Conservation (phyloP, 2,888 invertebrate species). For the Nebria salina region DNA sequence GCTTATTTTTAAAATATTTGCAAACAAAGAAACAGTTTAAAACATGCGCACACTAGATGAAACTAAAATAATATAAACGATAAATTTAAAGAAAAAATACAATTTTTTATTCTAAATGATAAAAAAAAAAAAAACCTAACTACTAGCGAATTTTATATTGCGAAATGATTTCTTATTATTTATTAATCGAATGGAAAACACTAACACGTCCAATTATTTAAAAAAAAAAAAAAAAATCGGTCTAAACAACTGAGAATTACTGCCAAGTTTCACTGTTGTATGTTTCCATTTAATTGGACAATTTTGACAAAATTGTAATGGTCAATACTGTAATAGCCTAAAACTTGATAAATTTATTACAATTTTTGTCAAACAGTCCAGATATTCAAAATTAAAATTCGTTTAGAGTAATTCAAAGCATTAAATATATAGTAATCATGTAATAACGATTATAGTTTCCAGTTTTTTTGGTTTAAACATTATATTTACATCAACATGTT, state of each 20-base stretch:
- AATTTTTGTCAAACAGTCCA: slow-evolving; percentile 11
- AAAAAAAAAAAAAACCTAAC: slow-evolving; percentile 25
- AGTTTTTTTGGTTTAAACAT: slow-evolving; percentile 16
- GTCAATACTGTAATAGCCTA: slow-evolving; percentile 8
- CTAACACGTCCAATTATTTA: slow-evolving; percentile 43
- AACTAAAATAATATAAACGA: slow-evolving; percentile 8
- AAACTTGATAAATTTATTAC: slow-evolving; percentile 37
- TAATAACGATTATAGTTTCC: slow-evolving; percentile 34
- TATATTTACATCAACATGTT: slow-evolving; percentile 31
- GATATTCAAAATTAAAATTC: slow-evolving; percentile 30
- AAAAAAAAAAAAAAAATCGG: slow-evolving; percentile 33
- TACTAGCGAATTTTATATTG: slow-evolving; percentile 40
- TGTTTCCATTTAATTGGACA: slow-evolving; percentile 38
- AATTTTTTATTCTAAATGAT: slow-evolving; percentile 37
- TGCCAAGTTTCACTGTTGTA: slow-evolving; percentile 41
- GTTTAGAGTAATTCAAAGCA: slow-evolving; percentile 29
- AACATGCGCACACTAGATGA: neutral
- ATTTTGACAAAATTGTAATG: slow-evolving; percentile 24
- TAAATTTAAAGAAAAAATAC: neutral
- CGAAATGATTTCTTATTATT: slow-evolving; percentile 39
- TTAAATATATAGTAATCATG: slow-evolving; percentile 37
- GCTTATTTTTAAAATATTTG: slow-evolving; percentile 35
- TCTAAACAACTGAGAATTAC: slow-evolving; percentile 38
- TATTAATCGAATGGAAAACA: slow-evolving; percentile 33
- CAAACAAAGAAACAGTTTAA: slow-evolving; percentile 9